Evolutionary conservation across 1,140 invertebrate species (phyloP), one percentile per base, ranked within the genome.

Genomic region (Magallana angulata): DNA sequence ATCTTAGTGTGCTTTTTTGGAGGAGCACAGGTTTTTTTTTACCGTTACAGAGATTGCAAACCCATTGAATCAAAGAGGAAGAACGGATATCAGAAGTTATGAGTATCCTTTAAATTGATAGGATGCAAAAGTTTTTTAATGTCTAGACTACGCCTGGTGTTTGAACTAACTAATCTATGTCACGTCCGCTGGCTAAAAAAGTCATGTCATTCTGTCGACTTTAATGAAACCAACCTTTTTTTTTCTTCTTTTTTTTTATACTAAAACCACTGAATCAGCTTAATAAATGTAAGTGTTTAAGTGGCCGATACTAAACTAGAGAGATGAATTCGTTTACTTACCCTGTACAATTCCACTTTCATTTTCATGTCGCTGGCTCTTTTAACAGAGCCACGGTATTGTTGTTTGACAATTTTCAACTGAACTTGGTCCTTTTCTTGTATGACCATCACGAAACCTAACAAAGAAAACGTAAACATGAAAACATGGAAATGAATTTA

Each of bases 401-500:
- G 90, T 76, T 93, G 93, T 87, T 94, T 94, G 57, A 94, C 89
- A 4, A 94, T 92, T 89, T 94, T 94, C 64, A 94, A 82, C 81
- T 92, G 92, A 12, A 94, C 91, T 64, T 93, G 90, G 71, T 94
- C 93, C 86, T 93, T 91, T 88, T 93, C 92, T 86, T 94, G 92
- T 64, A 94, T 93, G 3, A 93, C 92, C 89, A 94, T 86, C 30
- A 94, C 93, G 83, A 94, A 94, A 91, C 93, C 93, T 94, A 89
- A 64, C 84, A 88, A 87, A 16, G 57, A 62, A 86, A 85, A 48
- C 5, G 36, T 48, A 48, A 48, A 48, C 36, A 48, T 48, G 36
- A 48, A 4, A 48, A 48, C 5, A 48, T 5, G 36, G 36, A 48
- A 48, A 24, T 24, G 24, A 24, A 48, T 2, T 48, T 48, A 48